Percentiles rank a stretch among this genome's conserved stretches.
Conservation (phyloP, 2,113 vertebrate species). For the Puma concolor region DNA sequence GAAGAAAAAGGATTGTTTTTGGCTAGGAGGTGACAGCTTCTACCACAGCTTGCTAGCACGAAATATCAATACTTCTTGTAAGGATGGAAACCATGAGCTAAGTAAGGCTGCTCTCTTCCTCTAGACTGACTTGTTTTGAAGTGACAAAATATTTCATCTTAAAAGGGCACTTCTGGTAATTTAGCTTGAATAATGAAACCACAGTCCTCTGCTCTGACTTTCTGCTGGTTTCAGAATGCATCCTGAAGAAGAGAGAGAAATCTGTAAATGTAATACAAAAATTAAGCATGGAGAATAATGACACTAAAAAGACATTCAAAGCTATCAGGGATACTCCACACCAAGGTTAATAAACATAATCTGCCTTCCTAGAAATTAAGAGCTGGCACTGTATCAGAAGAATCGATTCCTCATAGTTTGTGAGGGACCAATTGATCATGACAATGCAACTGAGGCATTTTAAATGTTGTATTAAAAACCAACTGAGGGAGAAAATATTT, state of each 20-base stretch:
- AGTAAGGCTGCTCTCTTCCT: not conserved
- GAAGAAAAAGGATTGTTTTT: not conserved
- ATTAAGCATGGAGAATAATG: not conserved
- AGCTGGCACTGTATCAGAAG: not conserved
- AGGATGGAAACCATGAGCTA: not conserved
- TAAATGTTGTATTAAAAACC: not conserved
- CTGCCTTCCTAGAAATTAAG: slow-evolving; percentile 3
- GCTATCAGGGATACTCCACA: not conserved
- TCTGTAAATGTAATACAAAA: not conserved
- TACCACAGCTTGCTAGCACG: not conserved
- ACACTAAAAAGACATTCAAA: not conserved
- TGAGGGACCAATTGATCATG: not conserved
- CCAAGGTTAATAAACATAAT: not conserved
- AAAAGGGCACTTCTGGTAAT: slow-evolving; percentile 21
- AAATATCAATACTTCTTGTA: not conserved
- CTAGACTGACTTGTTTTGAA: not conserved
- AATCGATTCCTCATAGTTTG: not conserved
- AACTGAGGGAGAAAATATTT: not conserved
- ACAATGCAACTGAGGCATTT: not conserved
- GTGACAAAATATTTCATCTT: slow-evolving; percentile 33
- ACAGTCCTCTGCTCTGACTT: not conserved
- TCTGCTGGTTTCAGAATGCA: slow-evolving; percentile 7
- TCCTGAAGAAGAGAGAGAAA: not conserved
- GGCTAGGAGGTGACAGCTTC: not conserved
- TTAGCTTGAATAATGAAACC: slow-evolving; percentile 38